Evolutionary conservation across 1,140 invertebrate species (phyloP), one percentile per base, ranked within the genome.

Genomic region (Muscidifurax raptorellus): DNA sequence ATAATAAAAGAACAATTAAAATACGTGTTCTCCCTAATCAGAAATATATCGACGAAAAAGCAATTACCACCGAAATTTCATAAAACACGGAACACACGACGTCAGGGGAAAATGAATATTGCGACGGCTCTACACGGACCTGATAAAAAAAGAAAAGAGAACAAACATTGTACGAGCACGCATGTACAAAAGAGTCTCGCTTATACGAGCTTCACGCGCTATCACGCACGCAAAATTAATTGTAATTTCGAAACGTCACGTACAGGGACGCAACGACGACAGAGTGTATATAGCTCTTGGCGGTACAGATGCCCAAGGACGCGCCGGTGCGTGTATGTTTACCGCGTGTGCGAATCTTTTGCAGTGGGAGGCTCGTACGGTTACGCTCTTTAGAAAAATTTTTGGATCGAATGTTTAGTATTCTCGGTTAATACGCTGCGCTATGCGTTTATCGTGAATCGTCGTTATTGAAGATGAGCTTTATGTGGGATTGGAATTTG

Each of bases 161-260:
- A 47, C 13, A 47, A 47, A 18, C 44, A 47, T 40, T 40, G 15
- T 47, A 18, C 44, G 44, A 2, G 12, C 44, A 47, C 44, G 15
- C 44, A 47, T 3, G 15, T 15, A 47, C 12, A 47, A 47, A 47
- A 47, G 44, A 47, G 12, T 15, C 44, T 47, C 44, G 44, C 44
- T 47, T 18, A 18, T 4, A 47, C 44, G 44, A 15, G 44, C 44
- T 47, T 47, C 44, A 18, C 44, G 44, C 44, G 44, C 15, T 59
- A 59, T 59, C 47, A 25, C 30, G 47, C 44, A 64, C 5, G 47
- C 44, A 75, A 82, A 82, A 64, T 82, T 82, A 75, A 82, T 82
- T 75, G 59, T 64, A 75, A 82, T 82, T 82, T 82, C 47, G 27
- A 82, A 82, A 75, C 52, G 59, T 82, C 40, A 66, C 71, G 30